Base-by-base conservation (phyloP, 2,113 vertebrate genomes). In the Daphoenositta chrysoptera region DNA sequence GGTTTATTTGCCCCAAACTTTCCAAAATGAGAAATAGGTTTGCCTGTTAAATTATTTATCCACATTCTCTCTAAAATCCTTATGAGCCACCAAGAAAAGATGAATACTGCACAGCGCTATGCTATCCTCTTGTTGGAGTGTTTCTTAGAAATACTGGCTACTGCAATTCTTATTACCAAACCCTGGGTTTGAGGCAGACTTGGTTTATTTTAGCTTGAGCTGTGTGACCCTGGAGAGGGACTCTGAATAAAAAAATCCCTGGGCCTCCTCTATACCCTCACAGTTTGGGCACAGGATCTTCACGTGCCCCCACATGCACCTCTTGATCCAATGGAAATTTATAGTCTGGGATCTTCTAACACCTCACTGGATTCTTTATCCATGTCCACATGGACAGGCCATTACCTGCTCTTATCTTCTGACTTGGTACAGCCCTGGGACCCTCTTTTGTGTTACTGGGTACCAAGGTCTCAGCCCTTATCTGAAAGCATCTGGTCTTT, bases 221-320 rank as follows among this genome's bases (percentile, higher is more conserved):
- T 69, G 14, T 2, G 2, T 39, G 39, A 35, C 22, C 14, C 63
- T 42, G 44, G 27, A 81, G 22, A 57, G 68, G 18, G 12, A 72
- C 44, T 37, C 15, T 21, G 28, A 51, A 44, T 15, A 66, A 51
- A 81, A 51, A 65, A 76, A 47, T 40, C 11, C 30, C n/a, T 1
- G 1, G 39, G 48, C 8, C 56, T 37, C 8, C 56, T 37, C 33
- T 45, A 31, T 11, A 39, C 6, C 23, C 18, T 31, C 39, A 37
- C 9, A 20, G 21, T 56, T 71, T 42, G 21, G 56, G 71, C 48
- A 63, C 26, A 54, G 31, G 54, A 69, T 23, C 56, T 70, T 47
- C 35, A 20, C 0, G 0, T 47, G 33, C 17, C 19, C 18, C 9
- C 4, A 2, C 5, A 7, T 7, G 22, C 0, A 1, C 15, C 12